A percentile compares a stretch with the other conserved stretches of the same genome.
phyloP scores from a whole-genome alignment of 2,113 vertebrate species.

The Athene cunicularia region DNA sequence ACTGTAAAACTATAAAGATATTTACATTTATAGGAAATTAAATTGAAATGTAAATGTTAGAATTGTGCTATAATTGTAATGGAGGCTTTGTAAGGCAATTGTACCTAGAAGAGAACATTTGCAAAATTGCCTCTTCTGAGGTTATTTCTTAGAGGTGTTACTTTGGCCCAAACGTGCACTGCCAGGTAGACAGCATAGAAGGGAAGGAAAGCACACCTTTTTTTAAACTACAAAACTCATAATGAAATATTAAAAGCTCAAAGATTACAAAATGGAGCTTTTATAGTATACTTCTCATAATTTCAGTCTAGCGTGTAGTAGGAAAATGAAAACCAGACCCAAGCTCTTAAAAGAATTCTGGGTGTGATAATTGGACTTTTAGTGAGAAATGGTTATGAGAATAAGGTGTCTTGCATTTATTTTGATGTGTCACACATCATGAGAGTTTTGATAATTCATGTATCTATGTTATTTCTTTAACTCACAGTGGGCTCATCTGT shows the following conservation, averaged over 20 bases:
- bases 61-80: not conserved
- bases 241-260: not conserved
- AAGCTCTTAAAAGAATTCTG: not conserved
- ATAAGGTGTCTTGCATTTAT: not conserved
- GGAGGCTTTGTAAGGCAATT: not conserved
- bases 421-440: not conserved
- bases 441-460: slow-evolving; percentile 3
- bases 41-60: not conserved
- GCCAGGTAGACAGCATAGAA: not conserved
- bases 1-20: not conserved
- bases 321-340: not conserved
- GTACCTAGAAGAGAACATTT: not conserved
- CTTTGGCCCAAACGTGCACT: not conserved
- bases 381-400: not conserved
- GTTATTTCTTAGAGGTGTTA: not conserved
- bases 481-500: not conserved
- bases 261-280: not conserved
- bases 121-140: not conserved
- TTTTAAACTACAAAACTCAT: not conserved
- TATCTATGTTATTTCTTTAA: not conserved
- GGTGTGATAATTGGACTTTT: not conserved
- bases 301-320: not conserved
- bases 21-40: not conserved
- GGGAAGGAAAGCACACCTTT: not conserved
- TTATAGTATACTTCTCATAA: not conserved